Evolutionary conservation across 2,113 vertebrate genomes (phyloP), one percentile per base, ranked within the genome.

Genomic region (Melierax canorus): DNA sequence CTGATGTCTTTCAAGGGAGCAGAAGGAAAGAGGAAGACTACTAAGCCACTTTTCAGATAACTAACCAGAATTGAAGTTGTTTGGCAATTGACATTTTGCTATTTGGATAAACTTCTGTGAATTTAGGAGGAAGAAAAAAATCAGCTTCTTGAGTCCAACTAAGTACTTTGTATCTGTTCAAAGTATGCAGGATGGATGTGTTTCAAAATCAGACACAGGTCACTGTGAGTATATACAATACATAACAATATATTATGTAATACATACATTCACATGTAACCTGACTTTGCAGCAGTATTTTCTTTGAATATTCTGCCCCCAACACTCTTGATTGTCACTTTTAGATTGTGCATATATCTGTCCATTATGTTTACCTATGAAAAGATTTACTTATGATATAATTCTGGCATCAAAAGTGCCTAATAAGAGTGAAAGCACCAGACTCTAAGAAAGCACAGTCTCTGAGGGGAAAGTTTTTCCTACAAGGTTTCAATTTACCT

Each of bases 61-160:
- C 19, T 58, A 53, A 74, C 5, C 2, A 34, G 15, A 36, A 36
- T 1, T 67, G 6, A 46, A 27, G 11, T 63, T 41, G 20, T n/a
- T 80, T 32, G 7, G 3, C 8, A 73, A 38, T 2, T 58, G 24
- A 48, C 3, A 21, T 45, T 96, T 64, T 87, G 18, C 17, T 58
- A 39, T 72, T 63, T 58, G 39, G 24, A 58, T 79, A 68, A 68
- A 68, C 3, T 41, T 62, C 18, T 58, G 10, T 62, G 41, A 84
- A 74, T 77, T 84, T 36, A 81, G 29, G 12, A 67, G 60, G 6
- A 43, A 15, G 8, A 32, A 86, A 86, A 86, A 68, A 75, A 24
- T 17, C 20, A 62, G 2, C 0, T 3, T 51, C 0, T 0, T 66
- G 27, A 78, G 15, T 26, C 26, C 68, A 59, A 21, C 15, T 34